Evolutionary conservation across 2,113 vertebrate species (phyloP).

Genomic region (Platichthys stellatus): DNA sequence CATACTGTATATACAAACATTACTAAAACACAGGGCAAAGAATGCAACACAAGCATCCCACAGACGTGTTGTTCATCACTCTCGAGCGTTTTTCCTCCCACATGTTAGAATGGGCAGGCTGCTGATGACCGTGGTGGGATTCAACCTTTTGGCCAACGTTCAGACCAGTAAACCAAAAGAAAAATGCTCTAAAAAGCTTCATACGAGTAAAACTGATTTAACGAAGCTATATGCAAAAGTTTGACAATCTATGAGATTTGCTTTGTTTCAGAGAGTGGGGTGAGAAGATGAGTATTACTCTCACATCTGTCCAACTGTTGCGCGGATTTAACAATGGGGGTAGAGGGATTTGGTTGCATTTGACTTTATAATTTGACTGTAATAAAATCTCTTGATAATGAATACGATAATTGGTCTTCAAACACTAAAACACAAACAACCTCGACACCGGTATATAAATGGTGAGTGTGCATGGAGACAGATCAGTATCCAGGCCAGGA

Average conservation of each 20-base stretch:
- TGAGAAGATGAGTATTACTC: too few species aligned
- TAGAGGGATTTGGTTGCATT: too few species aligned
- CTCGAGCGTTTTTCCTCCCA: too few species aligned
- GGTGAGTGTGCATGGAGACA: neutral
- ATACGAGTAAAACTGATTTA: neutral
- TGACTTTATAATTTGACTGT: too few species aligned
- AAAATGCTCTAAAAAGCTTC: neutral
- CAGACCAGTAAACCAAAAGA: neutral
- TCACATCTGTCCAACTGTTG: too few species aligned
- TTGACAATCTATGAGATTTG: too few species aligned
- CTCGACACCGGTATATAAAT: neutral
- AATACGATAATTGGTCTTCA: neutral
- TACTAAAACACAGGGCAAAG: too few species aligned
- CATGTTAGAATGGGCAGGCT: neutral
- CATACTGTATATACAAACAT: too few species aligned
- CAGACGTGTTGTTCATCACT: too few species aligned
- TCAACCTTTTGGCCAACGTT: neutral
- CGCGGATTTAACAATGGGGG: too few species aligned
- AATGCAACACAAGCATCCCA: too few species aligned
- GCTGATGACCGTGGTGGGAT: neutral
- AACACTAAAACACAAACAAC: neutral
- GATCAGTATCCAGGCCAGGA: slow-evolving; percentile 10
- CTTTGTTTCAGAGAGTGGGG: too few species aligned
- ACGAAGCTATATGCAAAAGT: neutral
- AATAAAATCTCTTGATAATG: neutral